phyloP scores from a whole-genome alignment of 2,888 invertebrate genomes.

The Mesorhabditis sp. region DNA sequence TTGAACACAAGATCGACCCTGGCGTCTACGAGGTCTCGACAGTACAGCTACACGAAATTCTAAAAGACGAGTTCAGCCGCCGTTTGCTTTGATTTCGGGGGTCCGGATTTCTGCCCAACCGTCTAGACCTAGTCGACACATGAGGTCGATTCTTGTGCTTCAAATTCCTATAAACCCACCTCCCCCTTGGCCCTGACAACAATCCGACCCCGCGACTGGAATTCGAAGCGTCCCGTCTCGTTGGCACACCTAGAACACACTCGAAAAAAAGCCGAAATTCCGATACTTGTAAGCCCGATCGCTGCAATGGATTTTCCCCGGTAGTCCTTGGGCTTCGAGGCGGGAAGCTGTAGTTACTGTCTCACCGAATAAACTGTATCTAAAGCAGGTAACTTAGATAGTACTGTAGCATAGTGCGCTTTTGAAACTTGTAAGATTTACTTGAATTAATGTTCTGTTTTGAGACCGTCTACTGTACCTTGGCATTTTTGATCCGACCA shows the following conservation, averaged over 20 bases:
- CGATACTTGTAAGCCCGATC: slow-evolving; percentile 16
- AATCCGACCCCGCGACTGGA: slow-evolving; percentile 38
- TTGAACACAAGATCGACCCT: too few relatives aligned
- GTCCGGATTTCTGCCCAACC: too few relatives aligned
- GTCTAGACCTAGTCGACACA: too few relatives aligned
- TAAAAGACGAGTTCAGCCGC: too few relatives aligned
- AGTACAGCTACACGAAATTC: too few relatives aligned
- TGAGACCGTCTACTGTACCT: too few relatives aligned
- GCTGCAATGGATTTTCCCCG: slow-evolving; percentile 43
- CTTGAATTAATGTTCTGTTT: too few relatives aligned
- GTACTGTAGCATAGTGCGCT: not conserved
- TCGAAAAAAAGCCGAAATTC: not conserved
- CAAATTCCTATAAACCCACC: not conserved
- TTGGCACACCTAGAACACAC: slow-evolving; percentile 18
- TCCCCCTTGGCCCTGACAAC: slow-evolving; percentile 37
- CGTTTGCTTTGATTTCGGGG: too few relatives aligned
- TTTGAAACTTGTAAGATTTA: slow-evolving; percentile 8
- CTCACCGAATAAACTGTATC: slow-evolving; percentile 47
- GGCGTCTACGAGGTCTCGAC: too few relatives aligned
- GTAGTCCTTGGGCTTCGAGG: slow-evolving; percentile 39
- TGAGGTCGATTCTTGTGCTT: not conserved
- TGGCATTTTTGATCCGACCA: slow-evolving; percentile 51
- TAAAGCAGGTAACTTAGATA: not conserved
- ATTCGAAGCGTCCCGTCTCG: slow-evolving; percentile 47
- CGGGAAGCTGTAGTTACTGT: slow-evolving; percentile 42